A percentile compares a stretch with the other conserved stretches of the same genome.
phyloP scores from a whole-genome alignment of 2,888 invertebrate species.

The Drepanosiphum platanoidis region DNA sequence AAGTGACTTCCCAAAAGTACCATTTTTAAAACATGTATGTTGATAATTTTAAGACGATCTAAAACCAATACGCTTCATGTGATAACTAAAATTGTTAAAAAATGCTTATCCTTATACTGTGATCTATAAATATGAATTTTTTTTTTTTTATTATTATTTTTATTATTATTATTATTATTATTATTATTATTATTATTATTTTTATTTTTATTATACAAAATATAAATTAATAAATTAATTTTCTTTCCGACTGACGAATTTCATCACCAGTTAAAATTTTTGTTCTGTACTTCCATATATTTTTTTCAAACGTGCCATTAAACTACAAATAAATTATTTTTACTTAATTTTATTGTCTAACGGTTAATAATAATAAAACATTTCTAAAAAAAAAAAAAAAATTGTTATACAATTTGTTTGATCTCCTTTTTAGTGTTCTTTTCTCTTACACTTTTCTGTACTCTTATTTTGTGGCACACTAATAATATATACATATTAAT shows the following conservation, averaged over 20 bases:
- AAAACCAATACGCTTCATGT: constrained; percentile 62
- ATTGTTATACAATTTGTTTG: constrained; percentile 52
- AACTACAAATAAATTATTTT: constrained; percentile 58
- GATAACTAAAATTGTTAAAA: constrained; percentile 61
- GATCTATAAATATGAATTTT: constrained; percentile 61
- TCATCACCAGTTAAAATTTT: constrained; percentile 55
- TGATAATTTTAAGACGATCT: constrained; percentile 62
- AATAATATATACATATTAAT: constrained; percentile 35
- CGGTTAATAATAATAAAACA: neutral
- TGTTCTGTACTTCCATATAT: constrained; percentile 57
- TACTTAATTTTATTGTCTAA: constrained; percentile 57
- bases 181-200: constrained; percentile 53
- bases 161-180: constrained; percentile 39
- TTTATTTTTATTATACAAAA: constrained; percentile 43
- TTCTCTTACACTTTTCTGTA: constrained; percentile 52
- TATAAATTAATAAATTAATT: constrained; percentile 37
- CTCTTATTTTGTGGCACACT: constrained; percentile 56
- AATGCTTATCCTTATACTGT: constrained; percentile 62
- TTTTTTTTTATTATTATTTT: constrained; percentile 45
- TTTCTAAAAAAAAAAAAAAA: too few species aligned
- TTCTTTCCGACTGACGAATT: constrained; percentile 55
- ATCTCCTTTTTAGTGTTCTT: constrained; percentile 60
- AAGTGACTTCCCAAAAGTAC: constrained; percentile 59
- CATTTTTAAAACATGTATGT: constrained; percentile 62
- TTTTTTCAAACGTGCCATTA: constrained; percentile 60